phyloP scores from a whole-genome alignment of 2,888 invertebrate species.

The Spialia ferax region DNA sequence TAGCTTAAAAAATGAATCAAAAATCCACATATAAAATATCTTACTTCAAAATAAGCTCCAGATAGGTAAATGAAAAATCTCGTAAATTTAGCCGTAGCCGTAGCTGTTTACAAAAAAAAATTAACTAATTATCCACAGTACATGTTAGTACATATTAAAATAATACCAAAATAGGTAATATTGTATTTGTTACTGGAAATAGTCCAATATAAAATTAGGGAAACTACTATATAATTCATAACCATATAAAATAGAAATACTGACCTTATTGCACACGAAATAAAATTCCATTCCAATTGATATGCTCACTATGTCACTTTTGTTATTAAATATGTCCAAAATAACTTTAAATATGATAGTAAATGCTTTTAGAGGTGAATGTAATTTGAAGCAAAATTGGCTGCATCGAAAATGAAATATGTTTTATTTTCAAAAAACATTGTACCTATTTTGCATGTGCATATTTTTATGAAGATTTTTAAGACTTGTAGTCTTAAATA shows the following conservation, averaged over 20 bases:
- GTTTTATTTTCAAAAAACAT: too few relatives aligned
- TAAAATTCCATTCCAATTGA: conserved; percentile 14
- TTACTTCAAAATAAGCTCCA: not conserved
- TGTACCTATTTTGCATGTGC: too few relatives aligned
- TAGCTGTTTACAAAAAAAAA: not conserved
- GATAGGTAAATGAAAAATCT: too few relatives aligned
- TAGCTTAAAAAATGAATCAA: not conserved
- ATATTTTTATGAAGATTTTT: too few relatives aligned
- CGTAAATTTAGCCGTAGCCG: not conserved
- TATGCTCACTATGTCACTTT: conserved; percentile 17
- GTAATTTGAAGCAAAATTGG: too few relatives aligned
- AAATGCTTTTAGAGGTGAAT: too few relatives aligned
- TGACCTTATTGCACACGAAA: conserved; percentile 33
- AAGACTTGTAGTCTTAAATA: too few relatives aligned
- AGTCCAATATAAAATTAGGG: conserved; percentile 5
- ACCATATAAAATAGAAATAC: conserved; percentile 25
- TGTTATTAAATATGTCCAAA: too few relatives aligned
- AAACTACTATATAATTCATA: not conserved
- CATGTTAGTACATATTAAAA: not conserved
- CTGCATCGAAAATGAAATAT: too few relatives aligned
- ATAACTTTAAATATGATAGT: too few relatives aligned
- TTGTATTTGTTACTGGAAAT: not conserved
- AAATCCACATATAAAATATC: not conserved
- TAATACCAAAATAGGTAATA: conserved; percentile 9
- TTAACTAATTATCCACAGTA: not conserved